phyloP scores from a whole-genome alignment of 1,140 invertebrate genomes.

The Panonychus citri region DNA sequence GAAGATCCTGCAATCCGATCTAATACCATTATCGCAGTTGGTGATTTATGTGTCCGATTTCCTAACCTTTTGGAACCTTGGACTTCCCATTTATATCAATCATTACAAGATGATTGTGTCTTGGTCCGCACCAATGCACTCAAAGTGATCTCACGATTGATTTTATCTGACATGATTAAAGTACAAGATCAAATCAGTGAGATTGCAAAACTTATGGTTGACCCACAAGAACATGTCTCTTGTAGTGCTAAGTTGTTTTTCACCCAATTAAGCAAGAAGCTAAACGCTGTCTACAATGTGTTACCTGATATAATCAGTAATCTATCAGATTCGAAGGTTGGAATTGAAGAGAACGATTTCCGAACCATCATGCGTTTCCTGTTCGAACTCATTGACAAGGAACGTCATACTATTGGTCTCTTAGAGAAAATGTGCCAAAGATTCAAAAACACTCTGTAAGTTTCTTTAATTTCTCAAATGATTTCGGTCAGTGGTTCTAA shows the following conservation, averaged over 20 bases:
- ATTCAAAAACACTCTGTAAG: slow-evolving; percentile 36
- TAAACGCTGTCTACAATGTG: slow-evolving; percentile 74
- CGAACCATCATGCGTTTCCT: slow-evolving; percentile 55
- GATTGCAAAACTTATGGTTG: slow-evolving; percentile 63
- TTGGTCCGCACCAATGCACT: slow-evolving; percentile 54
- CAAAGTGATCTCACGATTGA: slow-evolving; percentile 60
- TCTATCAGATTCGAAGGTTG: slow-evolving; percentile 46
- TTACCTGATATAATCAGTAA: slow-evolving; percentile 80
- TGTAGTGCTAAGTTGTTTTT: slow-evolving; percentile 57
- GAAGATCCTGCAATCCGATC: slow-evolving; percentile 41
- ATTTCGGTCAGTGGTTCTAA: too few species aligned
- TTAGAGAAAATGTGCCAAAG: slow-evolving; percentile 66
- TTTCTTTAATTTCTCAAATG: neutral
- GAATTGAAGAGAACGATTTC: slow-evolving; percentile 50
- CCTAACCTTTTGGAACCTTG: slow-evolving; percentile 80
- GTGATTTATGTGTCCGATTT: slow-evolving; percentile 63
- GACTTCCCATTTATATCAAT: slow-evolving; percentile 60
- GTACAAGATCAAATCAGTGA: slow-evolving; percentile 80
- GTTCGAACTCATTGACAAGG: slow-evolving; percentile 56
- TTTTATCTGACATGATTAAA: slow-evolving; percentile 82
- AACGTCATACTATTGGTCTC: slow-evolving; percentile 58
- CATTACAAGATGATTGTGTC: slow-evolving; percentile 30
- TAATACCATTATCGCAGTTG: slow-evolving; percentile 61
- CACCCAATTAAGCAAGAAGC: slow-evolving; percentile 57
- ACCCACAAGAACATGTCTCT: slow-evolving; percentile 39